Percentiles rank a stretch among this genome's conserved stretches.
Conservation (phyloP, 1,140 invertebrate genomes). For the Choristoneura fumiferana region DNA sequence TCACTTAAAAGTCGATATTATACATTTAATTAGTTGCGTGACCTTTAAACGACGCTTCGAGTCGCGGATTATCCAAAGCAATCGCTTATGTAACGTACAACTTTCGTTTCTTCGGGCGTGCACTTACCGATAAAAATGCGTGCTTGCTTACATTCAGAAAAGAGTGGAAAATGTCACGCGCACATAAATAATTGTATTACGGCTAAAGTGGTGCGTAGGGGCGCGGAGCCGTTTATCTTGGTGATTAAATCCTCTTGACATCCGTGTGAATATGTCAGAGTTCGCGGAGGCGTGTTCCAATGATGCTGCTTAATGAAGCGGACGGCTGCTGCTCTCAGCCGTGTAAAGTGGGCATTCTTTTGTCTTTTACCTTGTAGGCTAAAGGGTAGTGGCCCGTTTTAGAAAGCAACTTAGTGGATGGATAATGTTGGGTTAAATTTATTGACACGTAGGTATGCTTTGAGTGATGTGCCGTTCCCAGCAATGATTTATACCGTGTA, state of each 20-base stretch:
- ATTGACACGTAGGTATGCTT: too few species aligned
- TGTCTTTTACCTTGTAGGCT: not conserved
- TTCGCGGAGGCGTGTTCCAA: not conserved
- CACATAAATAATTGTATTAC: slow-evolving; percentile 10
- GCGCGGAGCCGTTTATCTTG: slow-evolving; percentile 10
- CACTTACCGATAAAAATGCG: not conserved
- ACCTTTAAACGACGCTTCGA: slow-evolving; percentile 7
- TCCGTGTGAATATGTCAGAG: slow-evolving; percentile 8
- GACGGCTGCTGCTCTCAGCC: not conserved
- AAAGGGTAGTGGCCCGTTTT: slow-evolving; percentile 9
- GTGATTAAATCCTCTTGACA: slow-evolving; percentile 17
- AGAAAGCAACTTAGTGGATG: not conserved
- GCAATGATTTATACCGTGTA: too few species aligned
- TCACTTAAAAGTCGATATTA: not conserved
- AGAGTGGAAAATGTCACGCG: not conserved
- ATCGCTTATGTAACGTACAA: not conserved
- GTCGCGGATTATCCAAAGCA: slow-evolving; percentile 4
- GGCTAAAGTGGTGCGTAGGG: not conserved
- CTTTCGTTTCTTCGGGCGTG: slow-evolving; percentile 4
- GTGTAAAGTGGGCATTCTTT: slow-evolving; percentile 13
- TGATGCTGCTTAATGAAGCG: slow-evolving; percentile 8
- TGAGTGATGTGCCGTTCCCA: too few species aligned
- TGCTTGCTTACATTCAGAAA: slow-evolving; percentile 1
- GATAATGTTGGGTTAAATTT: too few species aligned
- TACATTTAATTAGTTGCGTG: slow-evolving; percentile 5